Evolutionary conservation across 92 coral and sea anemone genomes (phyloP).

Genomic region (Muricea muricata): DNA sequence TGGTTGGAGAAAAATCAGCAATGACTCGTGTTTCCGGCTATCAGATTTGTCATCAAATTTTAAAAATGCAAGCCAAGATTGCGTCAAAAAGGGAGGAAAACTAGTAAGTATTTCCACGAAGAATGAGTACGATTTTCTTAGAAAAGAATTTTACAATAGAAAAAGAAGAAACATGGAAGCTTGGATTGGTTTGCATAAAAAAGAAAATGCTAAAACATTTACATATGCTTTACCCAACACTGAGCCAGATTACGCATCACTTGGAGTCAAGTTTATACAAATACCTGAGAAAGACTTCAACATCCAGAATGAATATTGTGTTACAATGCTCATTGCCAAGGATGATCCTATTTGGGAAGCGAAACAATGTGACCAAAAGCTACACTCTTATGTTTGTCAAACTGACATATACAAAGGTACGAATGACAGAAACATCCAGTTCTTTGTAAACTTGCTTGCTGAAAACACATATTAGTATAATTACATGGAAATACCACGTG

Average conservation of each 20-base stretch:
- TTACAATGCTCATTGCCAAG: not conserved
- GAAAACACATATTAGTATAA: too few relatives aligned
- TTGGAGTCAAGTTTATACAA: not conserved
- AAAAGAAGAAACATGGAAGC: not conserved
- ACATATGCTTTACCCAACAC: not conserved
- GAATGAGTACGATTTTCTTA: not conserved
- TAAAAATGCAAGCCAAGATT: not conserved
- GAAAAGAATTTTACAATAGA: not conserved
- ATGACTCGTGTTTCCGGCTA: not conserved
- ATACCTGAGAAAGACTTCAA: not conserved
- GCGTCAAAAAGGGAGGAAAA: not conserved
- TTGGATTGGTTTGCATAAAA: slow-evolving; percentile 24
- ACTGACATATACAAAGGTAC: not conserved
- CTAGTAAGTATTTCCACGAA: slow-evolving; percentile 7
- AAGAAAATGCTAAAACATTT: not conserved
- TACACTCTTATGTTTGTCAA: not conserved
- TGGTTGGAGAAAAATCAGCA: not conserved
- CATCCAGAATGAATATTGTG: not conserved
- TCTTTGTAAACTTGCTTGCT: too few relatives aligned
- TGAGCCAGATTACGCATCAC: not conserved
- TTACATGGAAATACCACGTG: too few relatives aligned
- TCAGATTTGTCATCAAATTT: not conserved
- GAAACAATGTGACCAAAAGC: not conserved
- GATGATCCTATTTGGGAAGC: not conserved
- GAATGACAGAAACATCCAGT: not conserved